Evolutionary conservation across 2,113 vertebrate genomes (phyloP), one percentile per base, ranked within the genome.

Genomic region (Lathamus discolor): DNA sequence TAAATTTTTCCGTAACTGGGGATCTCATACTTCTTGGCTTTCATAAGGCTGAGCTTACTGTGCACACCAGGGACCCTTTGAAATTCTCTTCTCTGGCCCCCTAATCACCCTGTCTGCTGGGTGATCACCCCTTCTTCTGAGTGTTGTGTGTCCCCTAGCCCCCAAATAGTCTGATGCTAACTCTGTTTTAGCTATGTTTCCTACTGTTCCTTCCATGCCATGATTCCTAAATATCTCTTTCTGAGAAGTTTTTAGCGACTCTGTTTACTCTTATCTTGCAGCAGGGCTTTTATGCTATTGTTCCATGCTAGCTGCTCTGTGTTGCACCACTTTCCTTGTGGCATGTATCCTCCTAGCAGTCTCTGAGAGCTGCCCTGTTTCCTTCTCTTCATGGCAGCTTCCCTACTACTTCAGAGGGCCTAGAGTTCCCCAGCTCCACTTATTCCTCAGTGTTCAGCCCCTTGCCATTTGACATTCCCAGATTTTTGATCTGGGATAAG

Each of bases 1-100:
- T 88, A 37, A 17, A 23, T 89, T 87, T 94, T 97, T 97, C 80
- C 83, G 12, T 92, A 54, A 67, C 78, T 63, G 67, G 28, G 7
- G 52, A 72, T 83, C 75, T 89, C 72, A 76, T 46, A 29, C 10
- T 73, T 94, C 18, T 62, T 79, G 46, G 48, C 6, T 95, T 90
- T 68, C 74, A 23, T 37, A 57, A 79, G 35, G 33, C 44, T 79
- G 67, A 63, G 44, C 28, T 69, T 59, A 35, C 41, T 77, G 25
- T 12, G 44, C 37, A 39, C 41, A 63, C 37, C 49, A 49, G 13
- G 48, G 33, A 22, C 46, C 67, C 63, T 78, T 43, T 51, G 49
- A 17, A 4, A 1, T 90, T 54, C 52, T 67, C 61, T 84, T 86
- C 39, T 72, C 14, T 2, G 5, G 7, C 12, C 29, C 11, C 17